phyloP scores from a whole-genome alignment of 2,797 vertebrate genomes.

The Pseudochirops cupreus region DNA sequence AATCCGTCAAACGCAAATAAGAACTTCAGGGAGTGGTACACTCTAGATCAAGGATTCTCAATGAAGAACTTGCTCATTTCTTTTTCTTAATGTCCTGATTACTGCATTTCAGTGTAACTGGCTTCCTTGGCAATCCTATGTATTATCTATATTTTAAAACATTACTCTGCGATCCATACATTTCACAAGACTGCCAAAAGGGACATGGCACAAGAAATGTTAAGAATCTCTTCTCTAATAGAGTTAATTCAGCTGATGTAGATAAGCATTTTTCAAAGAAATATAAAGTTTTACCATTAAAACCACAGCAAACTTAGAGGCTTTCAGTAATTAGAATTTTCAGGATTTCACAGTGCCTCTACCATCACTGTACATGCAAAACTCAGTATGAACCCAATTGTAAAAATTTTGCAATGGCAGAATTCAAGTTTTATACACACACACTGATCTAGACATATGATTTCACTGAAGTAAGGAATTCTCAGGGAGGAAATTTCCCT shows the following conservation, averaged over 20 bases:
- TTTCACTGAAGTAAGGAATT: neutral
- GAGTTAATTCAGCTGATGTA: neutral
- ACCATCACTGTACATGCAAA: neutral
- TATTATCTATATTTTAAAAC: neutral
- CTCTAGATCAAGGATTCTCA: neutral
- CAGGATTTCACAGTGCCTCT: neutral
- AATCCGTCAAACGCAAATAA: slow-evolving; percentile 53
- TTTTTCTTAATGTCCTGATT: neutral
- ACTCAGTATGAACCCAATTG: neutral
- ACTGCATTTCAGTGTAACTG: neutral
- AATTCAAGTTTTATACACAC: too few relatives aligned
- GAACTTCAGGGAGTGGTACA: slow-evolving; percentile 13
- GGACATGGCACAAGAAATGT: neutral
- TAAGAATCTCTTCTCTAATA: neutral
- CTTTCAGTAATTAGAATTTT: neutral
- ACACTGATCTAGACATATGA: too few relatives aligned
- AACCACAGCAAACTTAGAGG: neutral
- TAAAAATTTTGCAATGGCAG: neutral
- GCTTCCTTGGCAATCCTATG: neutral
- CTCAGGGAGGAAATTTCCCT: neutral
- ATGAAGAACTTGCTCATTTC: neutral
- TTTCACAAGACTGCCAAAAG: neutral
- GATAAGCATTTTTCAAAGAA: neutral
- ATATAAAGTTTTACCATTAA: neutral
- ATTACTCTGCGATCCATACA: neutral